Evolutionary conservation across 1,140 invertebrate species (phyloP), one percentile per base, ranked within the genome.

Genomic region (Diabrotica virgifera): DNA sequence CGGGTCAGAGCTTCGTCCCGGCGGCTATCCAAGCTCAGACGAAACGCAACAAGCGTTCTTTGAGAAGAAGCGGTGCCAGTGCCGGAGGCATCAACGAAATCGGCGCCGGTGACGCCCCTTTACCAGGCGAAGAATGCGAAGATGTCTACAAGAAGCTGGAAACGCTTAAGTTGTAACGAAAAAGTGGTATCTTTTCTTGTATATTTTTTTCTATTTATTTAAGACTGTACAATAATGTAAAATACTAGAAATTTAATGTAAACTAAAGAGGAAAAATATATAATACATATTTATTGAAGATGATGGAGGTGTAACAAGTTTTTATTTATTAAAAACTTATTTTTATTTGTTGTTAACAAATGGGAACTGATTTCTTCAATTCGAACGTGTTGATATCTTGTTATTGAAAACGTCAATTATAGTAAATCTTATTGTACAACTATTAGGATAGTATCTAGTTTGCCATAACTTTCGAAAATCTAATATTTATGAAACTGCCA

Each of bases 91-190:
- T 71, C n/a, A 73, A 67, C 63, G 76, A 77, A 52, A 77, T 77
- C 24, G 76, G 76, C 8, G 76, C 76, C 13, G 76, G 76, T 9
- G 76, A 77, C 60, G 76, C 74, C 46, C 76, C 76, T 0, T 63
- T 76, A 6, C 66, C 72, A 13, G 61, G 62, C 37, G 60, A 70
- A 38, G 69, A 72, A n/a, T 64, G 65, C 37, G 60, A 62, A 5
- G 70, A 71, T 36, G 67, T 62, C 6, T 54, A 52, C 52, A 62
- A 62, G 37, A 62, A 62, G 13, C n/a, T 62, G 51, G 60, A 62
- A 10, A 54, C 60, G 60, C 60, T 62, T 35, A 62, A 62, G 60
- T 40, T 62, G 60, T 62, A 62, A 50, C 10, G 9, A 11, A 51
- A 50, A 50, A n/a, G 46, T 24, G 59, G 10, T 6, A 13, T 38